Evolutionary conservation across 2,797 vertebrate species (phyloP).

Genomic region (Pteropus rufus): DNA sequence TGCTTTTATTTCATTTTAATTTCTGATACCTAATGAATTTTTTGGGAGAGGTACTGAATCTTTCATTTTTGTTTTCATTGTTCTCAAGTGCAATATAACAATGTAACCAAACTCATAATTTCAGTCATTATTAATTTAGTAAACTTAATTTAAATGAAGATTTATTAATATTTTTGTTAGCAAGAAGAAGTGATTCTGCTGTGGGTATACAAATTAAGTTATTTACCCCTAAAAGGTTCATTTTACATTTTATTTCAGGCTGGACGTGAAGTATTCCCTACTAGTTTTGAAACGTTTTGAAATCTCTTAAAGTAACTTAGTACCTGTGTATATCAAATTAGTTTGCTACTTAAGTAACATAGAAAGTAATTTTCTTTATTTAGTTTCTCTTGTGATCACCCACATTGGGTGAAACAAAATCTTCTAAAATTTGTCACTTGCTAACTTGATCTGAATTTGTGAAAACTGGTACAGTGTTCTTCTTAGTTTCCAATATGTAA

Average conservation of each 20-base stretch:
- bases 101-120: constrained; percentile 46
- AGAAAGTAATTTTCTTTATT: constrained; percentile 54
- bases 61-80: background rate
- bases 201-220: background rate
- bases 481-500: constrained; percentile 12
- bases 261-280: background rate
- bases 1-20: constrained; percentile 5
- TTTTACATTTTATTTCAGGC: constrained; percentile 47
- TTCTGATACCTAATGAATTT: constrained; percentile 39
- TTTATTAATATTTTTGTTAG: constrained; percentile 24
- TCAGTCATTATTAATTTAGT: background rate
- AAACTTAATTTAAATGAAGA: background rate
- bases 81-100: constrained; percentile 70
- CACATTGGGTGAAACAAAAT: constrained; percentile 80
- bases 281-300: constrained; percentile 40
- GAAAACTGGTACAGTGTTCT: constrained; percentile 52
- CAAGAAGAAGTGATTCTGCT: constrained; percentile 18
- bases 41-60: constrained; percentile 44
- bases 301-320: constrained; percentile 21
- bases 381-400: constrained; percentile 64
- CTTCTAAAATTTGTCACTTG: constrained; percentile 59
- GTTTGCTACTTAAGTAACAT: constrained; percentile 5
- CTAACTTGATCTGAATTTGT: constrained; percentile 67
- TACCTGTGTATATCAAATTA: constrained; percentile 24
- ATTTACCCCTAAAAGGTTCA: background rate